Percentiles rank a stretch among this genome's conserved stretches.
Evolutionary conservation across 2,888 invertebrate genomes (phyloP).

Genomic region (Drosophila infuscata): DNA sequence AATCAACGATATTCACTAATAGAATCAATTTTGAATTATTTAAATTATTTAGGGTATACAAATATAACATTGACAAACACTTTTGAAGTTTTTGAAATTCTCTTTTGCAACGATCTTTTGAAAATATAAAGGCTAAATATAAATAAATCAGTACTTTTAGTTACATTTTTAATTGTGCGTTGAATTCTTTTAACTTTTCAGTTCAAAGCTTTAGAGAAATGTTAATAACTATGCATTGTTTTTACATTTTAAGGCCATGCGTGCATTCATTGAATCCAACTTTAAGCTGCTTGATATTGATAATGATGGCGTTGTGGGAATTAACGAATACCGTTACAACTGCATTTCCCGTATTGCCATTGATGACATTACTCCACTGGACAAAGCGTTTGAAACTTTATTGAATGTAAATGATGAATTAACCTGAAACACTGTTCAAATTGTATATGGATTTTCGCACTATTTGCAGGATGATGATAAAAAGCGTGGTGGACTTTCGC

Average conservation of each 20-base stretch:
- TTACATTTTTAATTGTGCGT: not conserved
- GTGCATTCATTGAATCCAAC: conserved; percentile 93
- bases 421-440: not conserved
- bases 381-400: conserved; percentile 91
- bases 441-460: not conserved
- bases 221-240: not conserved
- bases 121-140: not conserved
- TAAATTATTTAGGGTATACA: not conserved
- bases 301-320: conserved; percentile 91
- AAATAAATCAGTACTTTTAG: not conserved
- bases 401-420: conserved; percentile 87
- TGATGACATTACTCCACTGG: conserved; percentile 90
- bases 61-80: not conserved
- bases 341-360: conserved; percentile 92
- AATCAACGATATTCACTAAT: not conserved
- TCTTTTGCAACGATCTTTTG: not conserved
- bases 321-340: conserved; percentile 93
- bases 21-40: not conserved
- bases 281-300: conserved; percentile 93
- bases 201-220: not conserved
- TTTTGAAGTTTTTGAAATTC: not conserved
- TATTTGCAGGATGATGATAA: conserved; percentile 90
- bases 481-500: conserved; percentile 91
- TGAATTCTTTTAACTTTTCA: not conserved
- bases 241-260: conserved; percentile 88